A percentile compares a stretch with the other conserved stretches of the same genome.
phyloP scores from a whole-genome alignment of 35 echinoderm and acorn worm species.

The Stichopus chloronotus region DNA sequence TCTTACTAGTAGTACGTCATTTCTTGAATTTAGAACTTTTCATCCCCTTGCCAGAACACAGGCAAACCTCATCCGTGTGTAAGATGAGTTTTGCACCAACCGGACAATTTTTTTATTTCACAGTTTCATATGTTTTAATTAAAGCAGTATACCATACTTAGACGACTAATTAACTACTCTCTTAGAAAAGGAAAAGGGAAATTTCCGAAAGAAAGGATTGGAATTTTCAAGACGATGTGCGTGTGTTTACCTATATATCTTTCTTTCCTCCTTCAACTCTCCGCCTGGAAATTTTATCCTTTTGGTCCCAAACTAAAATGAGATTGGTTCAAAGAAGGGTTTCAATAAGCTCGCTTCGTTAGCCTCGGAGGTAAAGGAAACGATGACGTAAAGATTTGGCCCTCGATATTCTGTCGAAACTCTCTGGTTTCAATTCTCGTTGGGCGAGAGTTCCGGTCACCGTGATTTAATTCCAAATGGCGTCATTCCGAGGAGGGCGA shows the following conservation, averaged over 20 bases:
- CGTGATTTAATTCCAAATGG: slow-evolving; percentile 9
- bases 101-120: too few relatives aligned
- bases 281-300: neutral
- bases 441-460: slow-evolving; percentile 20
- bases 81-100: too few relatives aligned
- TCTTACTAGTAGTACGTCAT: too few relatives aligned
- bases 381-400: neutral
- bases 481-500: slow-evolving; percentile 9
- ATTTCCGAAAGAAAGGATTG: too few relatives aligned
- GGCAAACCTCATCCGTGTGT: too few relatives aligned
- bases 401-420: neutral
- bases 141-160: too few relatives aligned
- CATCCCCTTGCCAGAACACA: too few relatives aligned
- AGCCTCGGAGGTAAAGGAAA: neutral
- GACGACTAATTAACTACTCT: too few relatives aligned
- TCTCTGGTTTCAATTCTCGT: slow-evolving; percentile 24
- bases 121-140: too few relatives aligned
- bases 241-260: neutral
- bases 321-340: neutral
- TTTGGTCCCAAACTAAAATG: neutral
- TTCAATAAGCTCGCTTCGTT: neutral
- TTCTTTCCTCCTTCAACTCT: neutral
- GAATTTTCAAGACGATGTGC: too few relatives aligned
- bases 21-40: too few relatives aligned
- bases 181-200: too few relatives aligned